Evolutionary conservation across 2,797 vertebrate species (phyloP).

Genomic region (Heterohyrax brucei): DNA sequence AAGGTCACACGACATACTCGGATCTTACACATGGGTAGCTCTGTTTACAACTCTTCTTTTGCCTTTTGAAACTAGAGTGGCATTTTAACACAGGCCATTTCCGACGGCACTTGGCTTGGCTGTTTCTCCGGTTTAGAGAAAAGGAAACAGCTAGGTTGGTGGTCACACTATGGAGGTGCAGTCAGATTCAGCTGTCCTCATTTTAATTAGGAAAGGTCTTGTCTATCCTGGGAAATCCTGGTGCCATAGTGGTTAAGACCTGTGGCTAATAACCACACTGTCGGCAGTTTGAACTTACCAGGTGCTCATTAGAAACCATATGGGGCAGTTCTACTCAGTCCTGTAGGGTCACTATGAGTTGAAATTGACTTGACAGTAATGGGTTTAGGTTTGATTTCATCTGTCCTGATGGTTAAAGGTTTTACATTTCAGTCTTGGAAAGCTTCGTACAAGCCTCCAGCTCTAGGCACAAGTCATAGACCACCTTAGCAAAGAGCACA

Average conservation of each 20-base stretch:
- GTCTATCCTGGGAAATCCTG: not conserved
- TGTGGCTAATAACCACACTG: no score
- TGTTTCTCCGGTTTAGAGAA: not conserved
- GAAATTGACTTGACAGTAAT: no score
- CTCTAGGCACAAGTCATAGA: not conserved
- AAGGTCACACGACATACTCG: not conserved
- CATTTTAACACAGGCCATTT: not conserved
- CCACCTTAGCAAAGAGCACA: slow-evolving; percentile 3
- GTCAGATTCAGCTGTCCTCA: not conserved
- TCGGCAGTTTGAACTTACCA: no score
- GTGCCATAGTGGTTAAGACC: no score
- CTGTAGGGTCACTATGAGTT: no score
- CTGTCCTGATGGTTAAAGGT: slow-evolving; percentile 5
- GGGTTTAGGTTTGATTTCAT: no score
- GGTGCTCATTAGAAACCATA: no score
- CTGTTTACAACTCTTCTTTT: not conserved
- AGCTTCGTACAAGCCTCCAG: not conserved
- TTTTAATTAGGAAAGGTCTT: slow-evolving; percentile 8
- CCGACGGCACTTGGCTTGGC: no score
- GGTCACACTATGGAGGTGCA: not conserved
- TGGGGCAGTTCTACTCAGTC: no score
- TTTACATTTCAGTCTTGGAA: slow-evolving; percentile 9
- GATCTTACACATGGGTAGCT: not conserved
- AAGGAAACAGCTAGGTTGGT: not conserved
- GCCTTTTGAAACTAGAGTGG: not conserved